Base-by-base conservation (phyloP, 2,113 vertebrate genomes). In the Morphnarchus princeps region DNA sequence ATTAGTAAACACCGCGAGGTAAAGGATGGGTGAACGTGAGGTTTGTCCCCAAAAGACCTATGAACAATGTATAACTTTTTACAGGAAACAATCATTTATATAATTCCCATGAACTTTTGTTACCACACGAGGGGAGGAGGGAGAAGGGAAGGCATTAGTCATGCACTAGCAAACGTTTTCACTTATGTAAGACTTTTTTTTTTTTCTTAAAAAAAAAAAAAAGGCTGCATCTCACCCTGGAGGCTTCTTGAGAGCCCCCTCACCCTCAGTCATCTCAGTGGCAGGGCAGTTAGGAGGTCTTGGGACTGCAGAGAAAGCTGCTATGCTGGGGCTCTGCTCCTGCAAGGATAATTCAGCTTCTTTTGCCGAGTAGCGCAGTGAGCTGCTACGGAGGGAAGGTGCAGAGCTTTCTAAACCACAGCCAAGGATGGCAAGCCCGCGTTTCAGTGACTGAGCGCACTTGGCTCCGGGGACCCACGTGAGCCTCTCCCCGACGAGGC, bases 1-100 rank as follows among this genome's bases (percentile, higher is more conserved):
- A 2, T 0, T 2, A 18, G 79, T 16, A 34, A 38, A 43, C 42
- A 14, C 18, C 1, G 1, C 7, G 0, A 9, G 76, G 62, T 24
- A 15, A 38, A 1, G 82, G 40, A 16, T 7, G 21, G 49, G 67
- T 42, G 77, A 50, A 14, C 5, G 4, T 0, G 0, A 36, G 78
- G 40, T 45, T 25, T 71, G 91, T 90, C 93, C 93, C 91, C 66
- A 29, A 3, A 72, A 85, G 82, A 59, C 89, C 84, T 17, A 0
- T 14, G 72, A 73, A 47, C 94, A 83, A 65, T 18, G 40, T 16
- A 36, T 13, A 82, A 70, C 78, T 74, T 50, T 26, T 67, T 42
- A 63, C 78, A 92, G 88, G 88, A 92, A 93, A 69, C 40, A 47
- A 82, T 42, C 77, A 36, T 84, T 95, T 74, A 19, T 80, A 2